Evolutionary conservation across 2,113 vertebrate species (phyloP), one percentile per base, ranked within the genome.

Genomic region (Vulpes ferrilata): DNA sequence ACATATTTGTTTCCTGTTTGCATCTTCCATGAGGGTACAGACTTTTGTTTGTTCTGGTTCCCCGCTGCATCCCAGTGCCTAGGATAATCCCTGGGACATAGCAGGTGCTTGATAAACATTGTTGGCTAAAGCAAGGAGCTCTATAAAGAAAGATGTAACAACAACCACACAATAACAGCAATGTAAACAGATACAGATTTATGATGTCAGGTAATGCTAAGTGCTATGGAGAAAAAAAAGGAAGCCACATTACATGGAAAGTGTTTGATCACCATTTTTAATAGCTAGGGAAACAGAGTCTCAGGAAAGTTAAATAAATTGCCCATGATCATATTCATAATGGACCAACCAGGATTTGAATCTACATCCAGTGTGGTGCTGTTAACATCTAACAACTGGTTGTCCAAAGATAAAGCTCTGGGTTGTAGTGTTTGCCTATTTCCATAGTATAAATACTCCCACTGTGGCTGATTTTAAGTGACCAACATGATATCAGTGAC

Each of bases 401-500:
- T 69, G 20, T n/a, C 53, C 0, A 13, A 57, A 76, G 53, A 30
- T 9, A 30, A 32, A 80, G 65, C 17, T 7, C 2, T 7, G 3
- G 17, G 38, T 53, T 59, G 20, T 25, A 3, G 38, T 6, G 6
- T 73, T 64, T 11, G 3, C 73, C 62, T 43, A 10, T 43, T 79
- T 62, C 43, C 11, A 0, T 74, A 64, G 32, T 78, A 13, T 38
- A 32, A 35, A 25, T 30, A 32, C 20, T 76, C 4, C 32, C 2
- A 9, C 69, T 10, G 1, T 1, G 35, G 48, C 64, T 62, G 48
- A 73, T 80, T 83, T 79, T 35, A 67, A 15, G 8, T 13, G 55
- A 1, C 30, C 7, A 8, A 1, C 5, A 0, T 1, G 15, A 19
- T 32, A 55, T 0, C 25, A 16, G 20, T 59, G 79, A 25, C 2